These are phyloP conservation scores for Chironomus striatipennis DNA, from an alignment of 1,140 invertebrate genomes.

Conservation along the genomic window DNA sequence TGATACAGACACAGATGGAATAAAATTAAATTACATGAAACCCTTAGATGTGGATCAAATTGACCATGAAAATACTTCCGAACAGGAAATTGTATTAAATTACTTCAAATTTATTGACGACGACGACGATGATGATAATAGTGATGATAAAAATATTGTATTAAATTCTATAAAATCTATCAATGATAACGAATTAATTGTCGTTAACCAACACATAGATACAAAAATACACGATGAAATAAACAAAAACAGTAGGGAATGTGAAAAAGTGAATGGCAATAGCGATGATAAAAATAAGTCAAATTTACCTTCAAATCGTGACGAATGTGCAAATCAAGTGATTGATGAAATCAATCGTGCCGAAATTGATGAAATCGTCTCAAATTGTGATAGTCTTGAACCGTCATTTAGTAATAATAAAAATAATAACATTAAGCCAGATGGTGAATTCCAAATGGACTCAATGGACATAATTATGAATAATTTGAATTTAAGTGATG, in stretches of 20 bases:
- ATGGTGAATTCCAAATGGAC: background rate
- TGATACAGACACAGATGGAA: conserved; percentile 45
- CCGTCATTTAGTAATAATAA: background rate
- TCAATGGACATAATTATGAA: background rate
- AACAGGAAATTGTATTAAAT: conserved; percentile 14
- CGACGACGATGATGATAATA: conserved; percentile 10
- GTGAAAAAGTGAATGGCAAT: conserved; percentile 24
- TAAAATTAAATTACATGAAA: conserved; percentile 40
- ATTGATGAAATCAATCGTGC: no score
- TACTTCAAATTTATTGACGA: background rate
- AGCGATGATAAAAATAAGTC: conserved; percentile 11
- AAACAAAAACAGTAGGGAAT: background rate
- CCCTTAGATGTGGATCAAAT: conserved; percentile 30
- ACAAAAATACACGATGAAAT: background rate
- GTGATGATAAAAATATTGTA: conserved; percentile 24
- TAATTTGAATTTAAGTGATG: background rate
- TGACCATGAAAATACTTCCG: conserved; percentile 9
- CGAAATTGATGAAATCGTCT: background rate
- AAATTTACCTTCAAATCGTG: conserved; percentile 5
- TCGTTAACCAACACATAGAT: conserved; percentile 15
- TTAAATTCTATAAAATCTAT: conserved; percentile 21
- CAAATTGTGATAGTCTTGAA: conserved; percentile 16
- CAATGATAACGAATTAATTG: conserved; percentile 24
- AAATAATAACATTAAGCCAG: background rate
- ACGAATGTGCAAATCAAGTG: background rate